Conservation (phyloP, 2,797 vertebrate genomes). For the Dryobates pubescens region DNA sequence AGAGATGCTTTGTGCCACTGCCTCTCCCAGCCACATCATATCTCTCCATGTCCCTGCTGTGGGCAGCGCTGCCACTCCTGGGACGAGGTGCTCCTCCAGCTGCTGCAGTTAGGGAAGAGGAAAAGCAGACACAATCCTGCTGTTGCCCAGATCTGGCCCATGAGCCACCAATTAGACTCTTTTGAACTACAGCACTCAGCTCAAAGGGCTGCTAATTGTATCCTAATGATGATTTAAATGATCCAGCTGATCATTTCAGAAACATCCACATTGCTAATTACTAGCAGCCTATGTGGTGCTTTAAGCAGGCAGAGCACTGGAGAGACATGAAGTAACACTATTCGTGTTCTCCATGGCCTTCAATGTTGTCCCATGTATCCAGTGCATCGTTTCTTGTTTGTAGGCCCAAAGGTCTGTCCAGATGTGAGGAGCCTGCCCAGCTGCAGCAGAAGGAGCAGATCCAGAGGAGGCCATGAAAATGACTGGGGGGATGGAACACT, state of each 20-base stretch:
- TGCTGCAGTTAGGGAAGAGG: not conserved
- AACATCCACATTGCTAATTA: conserved; percentile 7
- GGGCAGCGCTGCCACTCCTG: not conserved
- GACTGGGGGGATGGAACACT: no score
- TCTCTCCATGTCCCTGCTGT: not conserved
- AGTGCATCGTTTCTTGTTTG: not conserved
- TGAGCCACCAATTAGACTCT: not conserved
- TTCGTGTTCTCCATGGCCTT: not conserved
- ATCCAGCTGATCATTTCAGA: not conserved
- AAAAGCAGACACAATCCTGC: not conserved
- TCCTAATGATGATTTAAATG: conserved; percentile 8
- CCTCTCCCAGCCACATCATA: not conserved
- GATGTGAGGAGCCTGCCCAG: not conserved
- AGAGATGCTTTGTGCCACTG: conserved; percentile 2
- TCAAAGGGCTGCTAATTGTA: conserved; percentile 22
- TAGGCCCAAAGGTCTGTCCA: not conserved
- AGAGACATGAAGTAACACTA: not conserved
- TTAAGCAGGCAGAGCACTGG: not conserved
- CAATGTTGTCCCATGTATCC: not conserved
- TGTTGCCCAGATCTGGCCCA: not conserved
- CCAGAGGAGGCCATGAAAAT: no score
- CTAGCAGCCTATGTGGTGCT: not conserved
- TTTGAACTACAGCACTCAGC: not conserved
- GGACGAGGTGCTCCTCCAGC: not conserved
- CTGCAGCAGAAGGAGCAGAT: not conserved